Conservation (phyloP, 2,113 vertebrate genomes). For the Hyperopisus bebe region DNA sequence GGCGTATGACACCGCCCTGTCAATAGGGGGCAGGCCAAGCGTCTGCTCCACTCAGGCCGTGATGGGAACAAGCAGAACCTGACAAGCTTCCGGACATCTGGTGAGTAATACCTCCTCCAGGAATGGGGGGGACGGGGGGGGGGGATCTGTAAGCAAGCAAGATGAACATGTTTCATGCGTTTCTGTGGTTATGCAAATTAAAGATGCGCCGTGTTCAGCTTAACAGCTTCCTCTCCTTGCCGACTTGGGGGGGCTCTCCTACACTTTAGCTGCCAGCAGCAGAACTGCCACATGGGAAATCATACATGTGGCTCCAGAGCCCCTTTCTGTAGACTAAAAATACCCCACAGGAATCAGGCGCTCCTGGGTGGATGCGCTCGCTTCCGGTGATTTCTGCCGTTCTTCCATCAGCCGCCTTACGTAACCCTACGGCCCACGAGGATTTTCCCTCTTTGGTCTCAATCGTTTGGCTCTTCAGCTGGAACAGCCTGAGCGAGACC, state of each 20-base stretch:
- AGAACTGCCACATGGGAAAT: background rate
- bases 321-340: slow-evolving; percentile 10
- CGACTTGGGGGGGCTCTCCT: background rate
- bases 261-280: background rate
- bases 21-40: background rate
- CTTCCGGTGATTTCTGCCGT: background rate
- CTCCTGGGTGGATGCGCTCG: background rate
- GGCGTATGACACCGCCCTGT: background rate
- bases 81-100: background rate
- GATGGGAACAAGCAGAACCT: background rate
- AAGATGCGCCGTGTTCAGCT: background rate
- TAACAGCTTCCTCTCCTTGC: background rate
- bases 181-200: background rate
- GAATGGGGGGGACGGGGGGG: background rate
- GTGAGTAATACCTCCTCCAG: background rate
- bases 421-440: background rate
- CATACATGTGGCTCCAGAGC: background rate
- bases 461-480: background rate
- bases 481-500: background rate
- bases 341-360: background rate
- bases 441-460: background rate
- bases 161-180: background rate
- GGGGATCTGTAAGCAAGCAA: background rate
- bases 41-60: background rate
- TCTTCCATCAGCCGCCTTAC: background rate